phyloP scores from a whole-genome alignment of 2,888 invertebrate genomes.

The Amiota minor region DNA sequence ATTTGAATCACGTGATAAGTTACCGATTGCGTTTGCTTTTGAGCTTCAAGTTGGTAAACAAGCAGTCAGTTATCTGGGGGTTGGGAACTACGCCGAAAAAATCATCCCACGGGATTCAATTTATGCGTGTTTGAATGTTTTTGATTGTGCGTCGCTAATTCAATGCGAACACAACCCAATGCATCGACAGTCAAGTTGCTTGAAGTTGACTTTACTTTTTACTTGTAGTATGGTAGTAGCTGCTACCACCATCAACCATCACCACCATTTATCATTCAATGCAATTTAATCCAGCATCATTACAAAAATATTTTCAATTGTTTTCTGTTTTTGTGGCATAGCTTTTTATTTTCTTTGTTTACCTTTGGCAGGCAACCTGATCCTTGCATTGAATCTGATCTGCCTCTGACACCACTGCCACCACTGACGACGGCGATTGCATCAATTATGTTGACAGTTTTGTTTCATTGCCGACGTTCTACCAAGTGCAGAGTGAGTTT shows the following conservation, averaged over 20 bases:
- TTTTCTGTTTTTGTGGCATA: conserved; percentile 32
- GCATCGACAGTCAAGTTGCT: conserved; percentile 42
- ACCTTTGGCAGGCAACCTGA: conserved; percentile 23
- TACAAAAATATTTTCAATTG: conserved; percentile 54
- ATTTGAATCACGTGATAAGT: conserved; percentile 71
- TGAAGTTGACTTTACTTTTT: background rate
- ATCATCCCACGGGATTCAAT: conserved; percentile 71
- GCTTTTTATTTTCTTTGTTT: conserved; percentile 22
- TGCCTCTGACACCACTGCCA: background rate
- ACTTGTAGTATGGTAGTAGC: conserved; percentile 17
- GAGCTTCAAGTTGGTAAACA: conserved; percentile 20
- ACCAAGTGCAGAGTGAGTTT: conserved; percentile 47
- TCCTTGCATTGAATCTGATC: conserved; percentile 15
- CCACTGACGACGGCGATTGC: conserved; percentile 32
- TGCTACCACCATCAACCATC: conserved; percentile 20
- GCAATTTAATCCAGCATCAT: conserved; percentile 57
- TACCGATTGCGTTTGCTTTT: conserved; percentile 41
- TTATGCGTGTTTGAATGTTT: conserved; percentile 70
- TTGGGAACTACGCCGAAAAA: conserved; percentile 56
- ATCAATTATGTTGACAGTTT: conserved; percentile 59
- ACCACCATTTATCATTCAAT: conserved; percentile 31
- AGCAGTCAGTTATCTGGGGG: conserved; percentile 32
- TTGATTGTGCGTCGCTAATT: conserved; percentile 68
- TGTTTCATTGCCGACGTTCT: conserved; percentile 32
- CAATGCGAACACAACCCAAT: conserved; percentile 41